Conservation (phyloP, 1,140 invertebrate genomes). For the Lucilia cuprina region DNA sequence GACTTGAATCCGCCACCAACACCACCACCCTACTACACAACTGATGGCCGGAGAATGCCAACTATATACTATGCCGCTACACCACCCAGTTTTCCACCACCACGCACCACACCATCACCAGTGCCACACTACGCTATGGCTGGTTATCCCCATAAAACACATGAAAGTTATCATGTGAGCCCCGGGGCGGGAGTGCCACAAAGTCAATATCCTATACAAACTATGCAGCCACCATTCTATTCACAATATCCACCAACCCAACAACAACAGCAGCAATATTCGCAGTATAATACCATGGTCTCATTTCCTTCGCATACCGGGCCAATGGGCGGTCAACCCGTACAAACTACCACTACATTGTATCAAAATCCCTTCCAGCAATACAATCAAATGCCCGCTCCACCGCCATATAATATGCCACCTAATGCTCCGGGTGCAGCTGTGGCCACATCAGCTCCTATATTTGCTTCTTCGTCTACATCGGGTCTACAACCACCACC, state of each 20-base stretch:
- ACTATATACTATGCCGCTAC: conserved; percentile 42
- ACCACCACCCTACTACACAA: conserved; percentile 35
- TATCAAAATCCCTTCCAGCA: conserved; percentile 29
- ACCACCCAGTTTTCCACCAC: conserved; percentile 56
- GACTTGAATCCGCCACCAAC: conserved; percentile 36
- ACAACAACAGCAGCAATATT: conserved; percentile 43
- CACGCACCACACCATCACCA: conserved; percentile 41
- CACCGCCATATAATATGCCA: conserved; percentile 35
- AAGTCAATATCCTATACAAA: background rate
- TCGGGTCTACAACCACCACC: conserved; percentile 15
- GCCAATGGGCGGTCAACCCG: background rate
- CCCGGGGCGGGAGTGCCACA: background rate
- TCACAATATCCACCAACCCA: background rate
- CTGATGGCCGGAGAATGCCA: conserved; percentile 42
- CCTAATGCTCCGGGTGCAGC: background rate
- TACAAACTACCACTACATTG: conserved; percentile 15
- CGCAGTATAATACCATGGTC: conserved; percentile 24
- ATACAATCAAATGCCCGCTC: conserved; percentile 43
- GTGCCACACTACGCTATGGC: conserved; percentile 40
- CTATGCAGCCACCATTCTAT: background rate
- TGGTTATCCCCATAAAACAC: conserved; percentile 27
- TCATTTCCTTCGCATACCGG: background rate
- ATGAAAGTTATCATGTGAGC: conserved; percentile 2
- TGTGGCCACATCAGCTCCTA: background rate
- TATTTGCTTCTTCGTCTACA: background rate